Conservation (phyloP, 2,888 invertebrate genomes). For the Ctena decussata region DNA sequence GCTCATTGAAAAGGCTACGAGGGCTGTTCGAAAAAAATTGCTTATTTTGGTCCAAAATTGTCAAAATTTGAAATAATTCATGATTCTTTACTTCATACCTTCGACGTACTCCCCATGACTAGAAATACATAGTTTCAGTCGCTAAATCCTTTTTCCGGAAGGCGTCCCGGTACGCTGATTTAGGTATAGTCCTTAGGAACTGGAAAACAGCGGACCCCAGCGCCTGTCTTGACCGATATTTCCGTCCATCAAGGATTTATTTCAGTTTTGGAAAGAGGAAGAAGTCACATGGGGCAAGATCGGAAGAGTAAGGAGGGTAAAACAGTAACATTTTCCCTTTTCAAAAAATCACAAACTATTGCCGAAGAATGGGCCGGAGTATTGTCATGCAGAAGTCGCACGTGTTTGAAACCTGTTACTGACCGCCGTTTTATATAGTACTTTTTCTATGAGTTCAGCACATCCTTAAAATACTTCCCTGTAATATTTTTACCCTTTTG, state of each 20-base stretch:
- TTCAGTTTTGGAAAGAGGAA: conserved; percentile 19
- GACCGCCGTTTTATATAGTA: neutral
- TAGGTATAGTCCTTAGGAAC: conserved; percentile 27
- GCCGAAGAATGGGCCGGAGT: neutral
- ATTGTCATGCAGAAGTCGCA: conserved; percentile 8
- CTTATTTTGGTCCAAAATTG: too few species aligned
- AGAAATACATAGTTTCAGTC: too few species aligned
- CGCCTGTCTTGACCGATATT: conserved; percentile 25
- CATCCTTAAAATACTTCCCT: neutral
- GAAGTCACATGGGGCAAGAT: conserved; percentile 26
- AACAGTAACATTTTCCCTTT: neutral
- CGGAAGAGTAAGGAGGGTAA: conserved; percentile 4
- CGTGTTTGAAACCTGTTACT: neutral
- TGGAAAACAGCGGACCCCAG: conserved; percentile 19
- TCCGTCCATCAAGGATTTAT: conserved; percentile 19
- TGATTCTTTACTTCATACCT: too few species aligned
- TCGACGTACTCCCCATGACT: too few species aligned
- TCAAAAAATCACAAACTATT: neutral
- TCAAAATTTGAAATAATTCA: too few species aligned
- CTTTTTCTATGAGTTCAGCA: neutral
- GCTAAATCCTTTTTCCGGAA: too few species aligned
- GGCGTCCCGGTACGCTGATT: conserved; percentile 26
- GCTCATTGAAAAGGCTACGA: too few species aligned
- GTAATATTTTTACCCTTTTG: neutral
- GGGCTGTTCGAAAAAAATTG: too few species aligned